Evolutionary conservation across 2,888 invertebrate species (phyloP), one percentile per base, ranked within the genome.

Genomic region (Temnothorax rugatulus): DNA sequence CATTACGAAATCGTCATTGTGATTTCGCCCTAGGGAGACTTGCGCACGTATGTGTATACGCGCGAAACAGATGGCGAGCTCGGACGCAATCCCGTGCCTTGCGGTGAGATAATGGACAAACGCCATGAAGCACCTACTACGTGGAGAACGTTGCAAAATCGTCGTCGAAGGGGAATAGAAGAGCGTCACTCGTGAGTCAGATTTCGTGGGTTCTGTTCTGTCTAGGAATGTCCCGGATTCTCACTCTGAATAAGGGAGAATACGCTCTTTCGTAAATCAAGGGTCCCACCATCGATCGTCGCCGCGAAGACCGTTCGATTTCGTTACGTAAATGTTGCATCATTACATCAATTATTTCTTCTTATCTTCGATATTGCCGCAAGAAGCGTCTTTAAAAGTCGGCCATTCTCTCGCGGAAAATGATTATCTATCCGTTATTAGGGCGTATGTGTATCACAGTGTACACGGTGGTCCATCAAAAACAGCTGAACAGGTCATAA

Each of bases 111-210:
- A 77, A 77, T 68, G 77, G 68, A 68, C 77, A 34, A 68, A 54
- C 68, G 77, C 34, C 77, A 79, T 68, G 77, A 79, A 44, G 77
- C 68, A 57, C 21, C 77, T 79, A 77, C 77, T 77, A 68, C 57
- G 77, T 68, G 68, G 77, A 68, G 77, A 68, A 68, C 54, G 34
- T 68, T 79, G 57, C 68, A 57, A 79, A 79, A 79, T 76, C 64
- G 18, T 68, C 68, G 44, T 44, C 57, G 57, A 13, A 29, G 64
- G 52, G 41, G 54, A 79, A 68, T 79, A 79, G 77, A 44, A 68
- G 44, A 79, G 57, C 44, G 54, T 8, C 63, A 38, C 44, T 66
- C 11, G 68, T 68, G 77, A 79, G 77, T 79, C 77, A 79, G 68
- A 79, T 68, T 79, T 79, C 21, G 68, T 44, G 21, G 68, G 8